Conservation (phyloP, 2,888 invertebrate species). For the Scaptomyza polygonia region DNA sequence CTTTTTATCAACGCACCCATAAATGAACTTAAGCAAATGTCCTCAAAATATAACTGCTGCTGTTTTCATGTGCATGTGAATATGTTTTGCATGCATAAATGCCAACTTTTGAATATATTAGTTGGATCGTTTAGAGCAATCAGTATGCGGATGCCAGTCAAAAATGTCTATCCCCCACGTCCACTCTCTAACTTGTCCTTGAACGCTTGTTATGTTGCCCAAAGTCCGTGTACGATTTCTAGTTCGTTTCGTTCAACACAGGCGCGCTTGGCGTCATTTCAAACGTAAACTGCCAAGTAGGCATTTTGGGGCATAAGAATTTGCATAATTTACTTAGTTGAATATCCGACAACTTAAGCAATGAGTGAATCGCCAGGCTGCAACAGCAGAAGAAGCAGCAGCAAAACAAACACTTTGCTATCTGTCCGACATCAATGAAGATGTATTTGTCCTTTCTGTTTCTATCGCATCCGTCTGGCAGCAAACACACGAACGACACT, state of each 20-base stretch:
- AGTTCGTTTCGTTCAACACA: conserved; percentile 33
- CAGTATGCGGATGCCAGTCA: conserved; percentile 63
- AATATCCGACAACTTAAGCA: conserved; percentile 60
- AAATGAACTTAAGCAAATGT: conserved; percentile 55
- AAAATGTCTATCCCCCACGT: conserved; percentile 16
- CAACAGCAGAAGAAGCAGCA: neutral
- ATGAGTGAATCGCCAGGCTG: conserved; percentile 49
- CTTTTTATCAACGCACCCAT: conserved; percentile 60
- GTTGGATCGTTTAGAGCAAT: conserved; percentile 70
- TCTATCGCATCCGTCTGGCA: conserved; percentile 21
- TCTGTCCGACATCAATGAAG: conserved; percentile 42
- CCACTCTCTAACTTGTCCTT: conserved; percentile 10
- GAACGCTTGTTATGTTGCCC: conserved; percentile 16
- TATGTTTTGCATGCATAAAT: conserved; percentile 60
- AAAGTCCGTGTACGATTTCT: conserved; percentile 41
- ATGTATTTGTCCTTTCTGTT: conserved; percentile 37
- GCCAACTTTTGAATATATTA: conserved; percentile 71
- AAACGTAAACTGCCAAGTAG: conserved; percentile 72
- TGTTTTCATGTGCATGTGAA: conserved; percentile 42
- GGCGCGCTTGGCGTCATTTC: conserved; percentile 44
- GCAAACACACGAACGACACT: conserved; percentile 22
- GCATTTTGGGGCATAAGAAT: conserved; percentile 65
- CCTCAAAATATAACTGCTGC: conserved; percentile 4
- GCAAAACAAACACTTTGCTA: conserved; percentile 2
- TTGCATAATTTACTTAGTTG: conserved; percentile 74